phyloP scores from a whole-genome alignment of 1,140 invertebrate species.

The Brachionus sp. region DNA sequence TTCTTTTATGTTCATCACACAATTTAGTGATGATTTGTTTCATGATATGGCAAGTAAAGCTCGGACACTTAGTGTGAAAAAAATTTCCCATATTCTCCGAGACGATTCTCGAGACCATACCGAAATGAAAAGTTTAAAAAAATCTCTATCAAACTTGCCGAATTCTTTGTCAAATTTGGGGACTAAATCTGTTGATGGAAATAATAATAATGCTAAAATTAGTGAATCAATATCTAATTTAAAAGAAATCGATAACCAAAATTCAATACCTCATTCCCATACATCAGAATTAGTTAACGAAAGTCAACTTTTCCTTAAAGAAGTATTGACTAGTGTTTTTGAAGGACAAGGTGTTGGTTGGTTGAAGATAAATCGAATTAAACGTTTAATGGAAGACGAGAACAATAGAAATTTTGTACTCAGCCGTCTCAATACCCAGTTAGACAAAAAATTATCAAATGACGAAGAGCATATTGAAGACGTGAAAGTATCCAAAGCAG shows the following conservation, averaged over 20 bases:
- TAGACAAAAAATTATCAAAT: conserved; percentile 86
- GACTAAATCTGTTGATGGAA: neutral
- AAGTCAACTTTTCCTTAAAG: conserved; percentile 65
- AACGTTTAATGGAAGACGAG: conserved; percentile 97
- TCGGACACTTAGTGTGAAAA: neutral
- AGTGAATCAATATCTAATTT: neutral
- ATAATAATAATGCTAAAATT: neutral
- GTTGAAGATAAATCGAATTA: conserved; percentile 86
- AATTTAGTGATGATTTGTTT: conserved; percentile 32
- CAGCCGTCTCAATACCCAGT: conserved; percentile 85
- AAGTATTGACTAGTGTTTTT: conserved; percentile 83
- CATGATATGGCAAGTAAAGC: conserved; percentile 34
- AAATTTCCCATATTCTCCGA: neutral
- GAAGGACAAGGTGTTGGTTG: conserved; percentile 94
- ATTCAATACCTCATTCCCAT: neutral
- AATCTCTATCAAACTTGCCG: neutral
- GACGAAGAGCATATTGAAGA: conserved; percentile 91
- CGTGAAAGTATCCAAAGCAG: conserved; percentile 67
- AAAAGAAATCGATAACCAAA: neutral
- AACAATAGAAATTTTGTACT: conserved; percentile 93
- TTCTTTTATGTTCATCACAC: conserved; percentile 18
- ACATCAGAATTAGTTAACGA: conserved; percentile 57
- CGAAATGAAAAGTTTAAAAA: neutral
- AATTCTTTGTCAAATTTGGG: conserved; percentile 3
- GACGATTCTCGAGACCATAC: neutral